A percentile compares a stretch with the other conserved stretches of the same genome.
phyloP scores from a whole-genome alignment of 2,113 vertebrate species.

The Lepus americanus region DNA sequence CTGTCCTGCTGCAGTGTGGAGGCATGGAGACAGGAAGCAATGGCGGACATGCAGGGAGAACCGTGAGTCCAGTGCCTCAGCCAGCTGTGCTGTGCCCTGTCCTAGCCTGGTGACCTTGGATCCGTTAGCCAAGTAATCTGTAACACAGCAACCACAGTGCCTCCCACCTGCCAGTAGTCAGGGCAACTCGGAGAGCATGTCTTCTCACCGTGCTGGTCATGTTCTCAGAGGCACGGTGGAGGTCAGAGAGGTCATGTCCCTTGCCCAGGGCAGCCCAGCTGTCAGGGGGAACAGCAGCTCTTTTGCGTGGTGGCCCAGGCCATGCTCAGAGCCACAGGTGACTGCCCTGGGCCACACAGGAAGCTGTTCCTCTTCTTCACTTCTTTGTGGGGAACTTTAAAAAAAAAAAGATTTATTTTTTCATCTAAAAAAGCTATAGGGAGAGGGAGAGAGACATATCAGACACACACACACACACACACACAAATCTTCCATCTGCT shows the following conservation, averaged over 20 bases:
- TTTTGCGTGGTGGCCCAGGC: not conserved
- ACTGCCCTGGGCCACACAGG: too few relatives aligned
- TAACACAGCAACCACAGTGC: not conserved
- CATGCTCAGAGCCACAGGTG: not conserved
- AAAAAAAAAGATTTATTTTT: too few relatives aligned
- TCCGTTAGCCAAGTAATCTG: not conserved
- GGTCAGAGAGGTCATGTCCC: not conserved
- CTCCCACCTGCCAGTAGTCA: accelerated
- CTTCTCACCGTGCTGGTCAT: accelerated
- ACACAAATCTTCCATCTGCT: too few relatives aligned
- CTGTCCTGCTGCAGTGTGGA: not conserved
- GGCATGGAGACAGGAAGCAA: not conserved
- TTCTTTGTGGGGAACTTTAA: not conserved
- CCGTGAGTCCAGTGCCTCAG: accelerated
- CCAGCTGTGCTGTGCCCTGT: not conserved
- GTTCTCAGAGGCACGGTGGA: not conserved
- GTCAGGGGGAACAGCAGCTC: not conserved
- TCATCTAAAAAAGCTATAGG: too few relatives aligned
- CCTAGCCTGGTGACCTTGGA: not conserved
- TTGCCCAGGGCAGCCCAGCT: not conserved
- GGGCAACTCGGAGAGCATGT: accelerated
- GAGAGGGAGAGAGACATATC: too few relatives aligned
- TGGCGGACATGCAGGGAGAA: not conserved
- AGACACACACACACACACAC: too few relatives aligned
- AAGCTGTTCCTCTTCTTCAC: not conserved